Percentiles rank a stretch among this genome's conserved stretches.
Evolutionary conservation across 2,888 invertebrate genomes (phyloP).

Genomic region (Bedellia somnulentella): DNA sequence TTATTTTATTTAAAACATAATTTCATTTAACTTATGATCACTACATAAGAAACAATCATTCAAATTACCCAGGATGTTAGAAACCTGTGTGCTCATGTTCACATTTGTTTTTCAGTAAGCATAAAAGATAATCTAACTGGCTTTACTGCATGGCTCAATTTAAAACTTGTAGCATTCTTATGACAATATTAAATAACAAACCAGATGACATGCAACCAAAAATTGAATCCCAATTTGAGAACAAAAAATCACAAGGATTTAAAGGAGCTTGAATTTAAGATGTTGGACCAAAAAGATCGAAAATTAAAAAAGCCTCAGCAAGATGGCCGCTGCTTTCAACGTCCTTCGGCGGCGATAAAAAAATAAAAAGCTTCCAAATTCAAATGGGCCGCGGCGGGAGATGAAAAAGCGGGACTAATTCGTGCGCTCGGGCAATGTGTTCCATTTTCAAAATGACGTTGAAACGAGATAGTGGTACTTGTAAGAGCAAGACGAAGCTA

Average conservation of each 20-base stretch:
- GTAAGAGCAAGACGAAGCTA: slow-evolving; percentile 17
- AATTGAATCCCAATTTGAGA: slow-evolving; percentile 30
- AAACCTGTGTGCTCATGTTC: background rate
- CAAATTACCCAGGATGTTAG: too few species aligned
- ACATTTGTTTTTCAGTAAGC: background rate
- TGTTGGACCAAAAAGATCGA: too few species aligned
- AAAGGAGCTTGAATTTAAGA: too few species aligned
- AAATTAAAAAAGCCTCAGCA: too few species aligned
- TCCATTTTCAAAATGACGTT: background rate
- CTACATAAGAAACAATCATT: too few species aligned
- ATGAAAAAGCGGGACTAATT: slow-evolving; percentile 48
- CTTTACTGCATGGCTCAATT: background rate
- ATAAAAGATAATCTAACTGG: slow-evolving; percentile 2
- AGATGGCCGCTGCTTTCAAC: slow-evolving; percentile 40
- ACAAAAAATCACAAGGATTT: too few species aligned
- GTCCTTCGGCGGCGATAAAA: slow-evolving; percentile 34
- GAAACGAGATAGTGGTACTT: background rate
- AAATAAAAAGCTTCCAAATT: slow-evolving; percentile 23
- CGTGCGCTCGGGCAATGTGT: background rate
- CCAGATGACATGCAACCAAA: slow-evolving; percentile 37
- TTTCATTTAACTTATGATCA: too few species aligned
- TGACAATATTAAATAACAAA: slow-evolving; percentile 11
- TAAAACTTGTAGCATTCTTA: slow-evolving; percentile 10
- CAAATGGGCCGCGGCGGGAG: slow-evolving; percentile 46
- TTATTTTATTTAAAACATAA: too few species aligned